phyloP scores from a whole-genome alignment of 1,140 invertebrate species.

The Magallana ariakensis region DNA sequence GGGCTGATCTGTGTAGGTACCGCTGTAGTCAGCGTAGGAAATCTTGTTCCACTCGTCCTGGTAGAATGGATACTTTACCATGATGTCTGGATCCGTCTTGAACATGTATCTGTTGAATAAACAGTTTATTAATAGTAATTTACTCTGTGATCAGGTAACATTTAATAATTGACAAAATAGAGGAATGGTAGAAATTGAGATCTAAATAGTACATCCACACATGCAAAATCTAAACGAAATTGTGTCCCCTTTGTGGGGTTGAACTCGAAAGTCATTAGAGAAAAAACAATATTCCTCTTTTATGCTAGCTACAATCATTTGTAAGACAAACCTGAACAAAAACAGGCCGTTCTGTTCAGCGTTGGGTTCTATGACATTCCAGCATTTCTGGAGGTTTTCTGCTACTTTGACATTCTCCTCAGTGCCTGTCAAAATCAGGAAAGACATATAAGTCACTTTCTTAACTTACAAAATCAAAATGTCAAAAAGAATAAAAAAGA shows the following conservation, averaged over 20 bases:
- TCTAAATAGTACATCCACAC: no score
- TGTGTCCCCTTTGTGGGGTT: no score
- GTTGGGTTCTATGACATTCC: slow-evolving; percentile 75
- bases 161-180: background rate
- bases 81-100: slow-evolving; percentile 74
- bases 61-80: slow-evolving; percentile 78
- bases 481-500: background rate
- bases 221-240: no score
- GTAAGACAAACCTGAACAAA: slow-evolving; percentile 72
- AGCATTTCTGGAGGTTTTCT: slow-evolving; percentile 75
- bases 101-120: slow-evolving; percentile 73
- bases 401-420: slow-evolving; percentile 72
- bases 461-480: background rate
- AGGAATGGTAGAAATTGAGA: background rate
- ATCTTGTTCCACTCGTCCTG: slow-evolving; percentile 80
- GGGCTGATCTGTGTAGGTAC: slow-evolving; percentile 75
- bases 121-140: background rate
- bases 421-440: slow-evolving; percentile 66
- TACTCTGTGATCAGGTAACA: no score
- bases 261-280: no score
- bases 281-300: background rate
- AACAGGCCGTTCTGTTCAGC: slow-evolving; percentile 74
- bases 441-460: background rate
- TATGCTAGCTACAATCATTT: background rate
- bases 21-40: slow-evolving; percentile 77